Base-by-base conservation (phyloP, 2,113 vertebrate genomes). In the Syngnathus typhle region DNA sequence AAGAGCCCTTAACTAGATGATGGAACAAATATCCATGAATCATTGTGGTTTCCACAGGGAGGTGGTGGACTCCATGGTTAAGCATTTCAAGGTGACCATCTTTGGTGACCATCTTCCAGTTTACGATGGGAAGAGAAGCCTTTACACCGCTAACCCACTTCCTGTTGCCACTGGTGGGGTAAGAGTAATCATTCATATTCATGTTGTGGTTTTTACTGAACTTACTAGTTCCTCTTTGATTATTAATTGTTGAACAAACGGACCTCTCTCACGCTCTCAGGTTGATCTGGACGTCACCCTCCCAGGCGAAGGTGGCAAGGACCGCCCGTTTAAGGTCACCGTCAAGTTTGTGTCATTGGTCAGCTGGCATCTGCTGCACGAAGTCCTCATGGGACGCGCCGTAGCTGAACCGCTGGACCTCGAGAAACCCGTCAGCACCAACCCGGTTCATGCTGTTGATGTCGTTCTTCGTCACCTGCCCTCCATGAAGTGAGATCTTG, bases 251-350 rank as follows among this genome's bases (percentile, higher is more conserved):
- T 32, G 27, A 32, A 32, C 2, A 32, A 32, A 32, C 27, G 27
- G 7, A 5, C 13, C 54, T 32, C 15, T 13, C 54, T 60, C 58
- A n/a, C 12, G 11, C 54, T 60, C 62, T 23, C 79, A 99, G 97
- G 97, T 99, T 91, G 97, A 99, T 89, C 93, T 99, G 92, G 97
- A 99, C 68, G 97, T 99, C 82, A 99, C 97, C n/a, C 93, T 99
- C 67, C 97, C 97, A 0, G 97, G 97, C n/a, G 95, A 99, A 89
- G 97, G 96, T 71, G 97, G 97, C 66, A 99, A 98, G 90, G 97
- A 99, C 90, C 93, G 97, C 32, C 96, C 96, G 72, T 99, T 99
- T 86, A 98, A 98, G 84, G 97, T 99, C 65, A 94, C 93, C 74
- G 96, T 98, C 80, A 97, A 95, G 88, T 99, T 98, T 81, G 96